Evolutionary conservation across 2,888 invertebrate genomes (phyloP).

Genomic region (Poecilobothrus nobilitatus): DNA sequence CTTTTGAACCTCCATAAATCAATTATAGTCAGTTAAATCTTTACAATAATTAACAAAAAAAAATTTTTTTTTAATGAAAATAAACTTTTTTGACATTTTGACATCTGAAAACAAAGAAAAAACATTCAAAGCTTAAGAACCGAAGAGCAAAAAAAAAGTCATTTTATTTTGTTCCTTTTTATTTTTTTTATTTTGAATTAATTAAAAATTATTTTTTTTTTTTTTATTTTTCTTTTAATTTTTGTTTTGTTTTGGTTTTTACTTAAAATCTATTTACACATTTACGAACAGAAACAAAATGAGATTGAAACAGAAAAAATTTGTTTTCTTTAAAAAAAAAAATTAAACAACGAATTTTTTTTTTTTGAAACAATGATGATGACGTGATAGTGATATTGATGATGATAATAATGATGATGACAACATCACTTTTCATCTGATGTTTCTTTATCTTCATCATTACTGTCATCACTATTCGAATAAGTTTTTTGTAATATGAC

Average conservation of each 20-base stretch:
- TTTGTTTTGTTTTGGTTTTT: not conserved
- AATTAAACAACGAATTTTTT: not conserved
- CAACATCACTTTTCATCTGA: constrained; percentile 16
- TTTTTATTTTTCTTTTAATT: not conserved
- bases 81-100: too few species aligned
- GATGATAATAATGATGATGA: not conserved
- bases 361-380: too few species aligned
- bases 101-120: too few species aligned
- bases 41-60: too few species aligned
- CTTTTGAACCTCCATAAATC: too few species aligned
- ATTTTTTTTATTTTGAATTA: not conserved
- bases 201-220: constrained; percentile 6
- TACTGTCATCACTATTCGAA: constrained; percentile 15
- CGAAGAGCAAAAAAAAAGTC: too few species aligned
- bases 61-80: too few species aligned
- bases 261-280: constrained; percentile 2
- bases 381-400: too few species aligned
- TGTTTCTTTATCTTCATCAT: constrained; percentile 15
- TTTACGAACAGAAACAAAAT: not conserved
- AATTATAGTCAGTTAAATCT: too few species aligned
- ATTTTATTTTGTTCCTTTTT: too few species aligned
- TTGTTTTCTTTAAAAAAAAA: not conserved
- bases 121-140: too few species aligned
- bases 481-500: constrained; percentile 22
- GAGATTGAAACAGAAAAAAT: not conserved